These are phyloP conservation scores for Patella pellucida DNA, from an alignment of 2,888 invertebrate species.

Conservation along the genomic window DNA sequence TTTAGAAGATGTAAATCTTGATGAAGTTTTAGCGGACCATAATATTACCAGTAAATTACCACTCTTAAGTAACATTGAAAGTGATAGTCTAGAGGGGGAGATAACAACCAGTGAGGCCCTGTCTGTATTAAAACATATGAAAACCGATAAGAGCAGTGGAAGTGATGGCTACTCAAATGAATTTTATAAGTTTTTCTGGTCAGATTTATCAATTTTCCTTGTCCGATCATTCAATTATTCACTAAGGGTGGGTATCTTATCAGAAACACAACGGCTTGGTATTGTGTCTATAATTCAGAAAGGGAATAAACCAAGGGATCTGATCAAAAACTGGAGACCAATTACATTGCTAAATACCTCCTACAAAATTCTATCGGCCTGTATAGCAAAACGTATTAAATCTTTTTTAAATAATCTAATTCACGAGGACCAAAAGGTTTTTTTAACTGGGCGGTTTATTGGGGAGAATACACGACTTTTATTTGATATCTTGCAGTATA, in stretches of 20 bases:
- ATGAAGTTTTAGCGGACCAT: background rate
- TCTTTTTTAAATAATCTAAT: no score
- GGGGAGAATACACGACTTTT: slow-evolving; percentile 18
- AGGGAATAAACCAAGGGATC: slow-evolving; percentile 2
- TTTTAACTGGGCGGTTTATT: slow-evolving; percentile 16
- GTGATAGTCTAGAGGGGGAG: background rate
- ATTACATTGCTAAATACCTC: slow-evolving; percentile 2
- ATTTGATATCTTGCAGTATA: slow-evolving; percentile 9
- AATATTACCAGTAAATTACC: no score
- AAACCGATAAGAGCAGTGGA: background rate
- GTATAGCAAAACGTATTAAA: background rate
- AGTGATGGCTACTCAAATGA: background rate
- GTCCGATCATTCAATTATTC: no score
- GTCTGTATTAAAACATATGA: background rate
- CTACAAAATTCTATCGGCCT: background rate
- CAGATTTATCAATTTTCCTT: no score
- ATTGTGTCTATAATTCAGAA: background rate
- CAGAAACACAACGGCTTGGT: slow-evolving; percentile 1
- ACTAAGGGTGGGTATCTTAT: no score
- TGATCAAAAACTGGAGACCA: slow-evolving; percentile 5
- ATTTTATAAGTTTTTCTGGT: no score
- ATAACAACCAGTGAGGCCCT: background rate
- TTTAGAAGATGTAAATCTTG: background rate
- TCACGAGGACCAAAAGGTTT: no score
- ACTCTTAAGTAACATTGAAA: background rate